Evolutionary conservation across 2,888 invertebrate genomes (phyloP), one percentile per base, ranked within the genome.

Genomic region (Platycnemis pennipes): DNA sequence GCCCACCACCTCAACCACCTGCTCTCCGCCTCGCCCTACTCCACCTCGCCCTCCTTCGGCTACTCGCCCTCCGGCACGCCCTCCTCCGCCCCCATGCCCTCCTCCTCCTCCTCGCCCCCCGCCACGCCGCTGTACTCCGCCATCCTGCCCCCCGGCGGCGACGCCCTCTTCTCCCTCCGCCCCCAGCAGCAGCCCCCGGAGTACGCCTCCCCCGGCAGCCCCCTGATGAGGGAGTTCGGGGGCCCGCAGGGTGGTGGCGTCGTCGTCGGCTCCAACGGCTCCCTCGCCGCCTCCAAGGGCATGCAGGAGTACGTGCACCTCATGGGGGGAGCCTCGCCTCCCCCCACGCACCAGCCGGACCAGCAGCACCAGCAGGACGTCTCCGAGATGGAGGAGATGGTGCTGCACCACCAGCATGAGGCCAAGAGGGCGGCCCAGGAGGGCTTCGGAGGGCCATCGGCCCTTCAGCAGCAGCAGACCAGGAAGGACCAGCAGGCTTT

Each of bases 401-500:
- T 91, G n/a, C 44, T 56, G 63, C 91, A 91, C 91, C 63, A 91
- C 16, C 63, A 63, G 63, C 91, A 91, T 69, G 91, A 91, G 63
- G 69, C 63, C n/a, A 91, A 91, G 69, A 91, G 91, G n/a, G 89
- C 31, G 19, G 45, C 8, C 26, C 87, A 87, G n/a, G 87, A 46
- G n/a, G 56, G 63, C 8, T 91, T 91, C 91, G 95, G 95, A 19
- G 94, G 94, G 86, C 94, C 94, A 42, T 94, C 94, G 16, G 56
- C 88, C 63, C 91, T 88, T 96, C 95, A 97, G 96, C 95, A 96
- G 87, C 97, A 97, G 94, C 97, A 97, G 95, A 97, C 97, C 94
- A 97, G 97, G 95, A 97, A 97, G 97, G 97, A 97, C 95, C 98
- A 98, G 96, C 98, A 98, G 96, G 97, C 97, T 94, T 98, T 98